Base-by-base conservation (phyloP, 2,113 vertebrate genomes). In the Lampris megalopsis region DNA sequence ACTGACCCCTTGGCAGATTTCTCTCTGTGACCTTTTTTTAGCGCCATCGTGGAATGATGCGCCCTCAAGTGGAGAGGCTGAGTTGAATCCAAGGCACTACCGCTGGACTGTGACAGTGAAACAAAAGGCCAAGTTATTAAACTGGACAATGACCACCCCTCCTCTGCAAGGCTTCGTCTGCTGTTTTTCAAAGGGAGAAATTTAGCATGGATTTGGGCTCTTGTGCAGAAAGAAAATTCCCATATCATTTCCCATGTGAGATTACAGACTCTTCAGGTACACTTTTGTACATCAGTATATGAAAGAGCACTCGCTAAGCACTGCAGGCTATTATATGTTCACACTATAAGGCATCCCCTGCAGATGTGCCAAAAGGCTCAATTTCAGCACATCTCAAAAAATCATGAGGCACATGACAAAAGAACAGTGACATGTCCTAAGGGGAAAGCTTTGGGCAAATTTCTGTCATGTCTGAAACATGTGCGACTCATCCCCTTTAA, bases 11-110 rank as follows among this genome's bases (percentile, higher is more conserved):
- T 10, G 36, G 11, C 57, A 54, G 63, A 8, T 74, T 63, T 58
- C 9, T n/a, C 42, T 80, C 52, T 74, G 8, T 40, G 35, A 64
- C 70, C 75, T 81, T 80, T 67, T 24, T 53, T 9, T 41, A 69
- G 63, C 40, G 65, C 75, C 64, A 71, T 63, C 61, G 47, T 36
- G 58, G 61, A 48, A 6, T 38, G 35, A 56, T 60, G 64, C 35
- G 48, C 9, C 64, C 70, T 67, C 57, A 35, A 54, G 48, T 45
- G 63, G 64, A 43, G 8, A 9, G 53, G 13, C 9, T 37, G 40
- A 24, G 49, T 24, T 11, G 43, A 45, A 1, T 4, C 7, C 4
- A 45, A 2, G 43, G 43, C 9, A 41, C 9, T 13, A 13, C 52
- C 60, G 35, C 24, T 45, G 36, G 49, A 72, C 43, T 45, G 43